These are phyloP conservation scores for Galbula dea DNA, from an alignment of 2,113 vertebrate genomes.

Conservation along the genomic window DNA sequence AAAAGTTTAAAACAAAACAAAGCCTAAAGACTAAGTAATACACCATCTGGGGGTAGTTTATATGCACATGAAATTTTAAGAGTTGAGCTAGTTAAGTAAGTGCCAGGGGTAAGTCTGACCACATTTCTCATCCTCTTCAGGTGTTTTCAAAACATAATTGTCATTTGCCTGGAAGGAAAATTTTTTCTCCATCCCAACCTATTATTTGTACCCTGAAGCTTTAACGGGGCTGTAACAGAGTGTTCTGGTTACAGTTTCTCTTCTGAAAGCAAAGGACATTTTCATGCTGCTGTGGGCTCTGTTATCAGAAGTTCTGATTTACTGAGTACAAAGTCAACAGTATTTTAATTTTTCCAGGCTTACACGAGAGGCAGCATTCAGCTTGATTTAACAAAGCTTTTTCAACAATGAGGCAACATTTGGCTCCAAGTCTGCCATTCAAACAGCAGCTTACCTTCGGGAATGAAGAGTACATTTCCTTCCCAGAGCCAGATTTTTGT, in stretches of 20 bases:
- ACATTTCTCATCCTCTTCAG: background rate
- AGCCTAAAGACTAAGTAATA: background rate
- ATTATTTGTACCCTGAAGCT: background rate
- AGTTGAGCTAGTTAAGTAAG: background rate
- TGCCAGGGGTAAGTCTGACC: background rate
- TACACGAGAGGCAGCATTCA: background rate
- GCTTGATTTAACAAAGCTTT: slow-evolving; percentile 10
- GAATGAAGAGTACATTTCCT: slow-evolving; percentile 19
- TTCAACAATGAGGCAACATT: background rate
- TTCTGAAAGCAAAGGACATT: background rate
- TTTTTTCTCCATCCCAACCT: background rate
- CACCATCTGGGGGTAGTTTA: background rate
- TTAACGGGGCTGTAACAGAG: background rate
- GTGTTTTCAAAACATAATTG: background rate
- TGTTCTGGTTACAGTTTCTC: background rate
- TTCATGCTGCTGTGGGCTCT: background rate
- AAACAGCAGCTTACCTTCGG: slow-evolving; percentile 24
- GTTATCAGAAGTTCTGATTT: background rate
- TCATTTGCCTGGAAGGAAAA: background rate
- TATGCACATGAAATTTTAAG: background rate
- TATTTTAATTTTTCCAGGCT: background rate
- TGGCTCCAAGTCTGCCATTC: background rate
- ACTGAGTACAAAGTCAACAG: background rate
- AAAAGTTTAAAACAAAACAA: background rate
- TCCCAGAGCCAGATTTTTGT: slow-evolving; percentile 19